These are phyloP conservation scores for Timema podura DNA, from an alignment of 2,888 invertebrate species.

Conservation along the genomic window DNA sequence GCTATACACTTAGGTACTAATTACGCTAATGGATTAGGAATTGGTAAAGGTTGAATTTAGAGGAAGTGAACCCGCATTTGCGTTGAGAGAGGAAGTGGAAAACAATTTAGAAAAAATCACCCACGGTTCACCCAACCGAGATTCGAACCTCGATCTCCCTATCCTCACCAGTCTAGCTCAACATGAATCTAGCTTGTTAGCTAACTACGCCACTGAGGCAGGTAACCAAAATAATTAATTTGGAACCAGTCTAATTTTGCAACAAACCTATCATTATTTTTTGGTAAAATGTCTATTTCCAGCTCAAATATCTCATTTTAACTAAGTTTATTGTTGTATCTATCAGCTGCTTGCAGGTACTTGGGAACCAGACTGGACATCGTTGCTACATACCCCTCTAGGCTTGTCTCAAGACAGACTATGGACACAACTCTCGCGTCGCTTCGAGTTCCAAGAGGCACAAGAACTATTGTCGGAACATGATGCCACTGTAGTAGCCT, in stretches of 20 bases:
- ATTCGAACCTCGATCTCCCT: too few species aligned
- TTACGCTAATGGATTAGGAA: too few species aligned
- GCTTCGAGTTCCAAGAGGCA: slow-evolving; percentile 26
- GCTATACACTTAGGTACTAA: too few species aligned
- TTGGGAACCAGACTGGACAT: slow-evolving; percentile 23
- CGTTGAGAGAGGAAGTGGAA: too few species aligned
- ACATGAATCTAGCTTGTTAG: too few species aligned
- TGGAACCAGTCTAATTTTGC: too few species aligned
- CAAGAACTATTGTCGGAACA: slow-evolving; percentile 22
- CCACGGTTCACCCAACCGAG: too few species aligned
- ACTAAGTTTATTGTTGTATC: background rate
- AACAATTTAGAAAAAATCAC: too few species aligned
- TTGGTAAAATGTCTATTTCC: background rate
- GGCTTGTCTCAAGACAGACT: slow-evolving; percentile 23
- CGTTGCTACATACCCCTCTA: slow-evolving; percentile 21
- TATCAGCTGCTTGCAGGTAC: slow-evolving; percentile 21
- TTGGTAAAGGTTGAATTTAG: too few species aligned
- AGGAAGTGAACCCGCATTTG: too few species aligned
- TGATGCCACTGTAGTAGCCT: slow-evolving; percentile 25
- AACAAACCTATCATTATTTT: background rate
- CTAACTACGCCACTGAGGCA: too few species aligned
- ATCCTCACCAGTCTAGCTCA: too few species aligned
- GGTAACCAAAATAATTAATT: background rate
- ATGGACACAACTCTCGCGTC: slow-evolving; percentile 27
- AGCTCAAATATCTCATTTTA: background rate